Base-by-base conservation (phyloP, 2,888 invertebrate genomes). In the Iphiclides podalirius region DNA sequence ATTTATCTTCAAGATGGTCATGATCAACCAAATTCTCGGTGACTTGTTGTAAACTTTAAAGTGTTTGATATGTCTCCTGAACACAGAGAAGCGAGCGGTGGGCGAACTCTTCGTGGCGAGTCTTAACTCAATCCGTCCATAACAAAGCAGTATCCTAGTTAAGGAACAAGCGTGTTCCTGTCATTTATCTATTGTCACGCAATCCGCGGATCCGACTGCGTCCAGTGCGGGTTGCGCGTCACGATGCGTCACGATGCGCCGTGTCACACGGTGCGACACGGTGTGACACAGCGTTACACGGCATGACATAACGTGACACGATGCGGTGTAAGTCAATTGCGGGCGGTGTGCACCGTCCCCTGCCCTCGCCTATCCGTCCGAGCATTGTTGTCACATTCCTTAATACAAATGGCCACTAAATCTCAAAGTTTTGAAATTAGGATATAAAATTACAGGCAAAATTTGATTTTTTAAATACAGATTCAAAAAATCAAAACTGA, bases 371-470 rank as follows among this genome's bases (percentile, higher is more conserved):
- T 40, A 13, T 26, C 36, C 26, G 33, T 28, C 26, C 23, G 48
- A 64, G 70, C 65, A 75, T 76, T 83, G 83, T 83, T 83, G 82
- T 72, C 77, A 79, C 78, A 81, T 83, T 81, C 80, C 76, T 76
- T 80, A 70, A 74, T 76, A 67, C 75, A 69, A 61, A 53, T 52
- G 33, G 44, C 26, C 62, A 47, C 50, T 14, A 70, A 14, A 50
- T 42, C 68, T 67, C 76, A 82, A 83, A 75, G 59, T 70, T 63
- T n/a, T n/a, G n/a, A n/a, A n/a, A n/a, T n/a, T n/a, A n/a, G n/a
- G n/a, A n/a, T n/a, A n/a, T n/a, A n/a, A n/a, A n/a, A n/a, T n/a
- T n/a, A n/a, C n/a, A n/a, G n/a, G n/a, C n/a, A n/a, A n/a, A n/a
- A n/a, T n/a, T n/a, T n/a, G n/a, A n/a, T n/a, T n/a, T n/a, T n/a